A percentile compares a stretch with the other conserved stretches of the same genome.
These are phyloP conservation scores for Ormyrus labotus DNA, from an alignment of 2,888 invertebrate species.

Conservation along the genomic window DNA sequence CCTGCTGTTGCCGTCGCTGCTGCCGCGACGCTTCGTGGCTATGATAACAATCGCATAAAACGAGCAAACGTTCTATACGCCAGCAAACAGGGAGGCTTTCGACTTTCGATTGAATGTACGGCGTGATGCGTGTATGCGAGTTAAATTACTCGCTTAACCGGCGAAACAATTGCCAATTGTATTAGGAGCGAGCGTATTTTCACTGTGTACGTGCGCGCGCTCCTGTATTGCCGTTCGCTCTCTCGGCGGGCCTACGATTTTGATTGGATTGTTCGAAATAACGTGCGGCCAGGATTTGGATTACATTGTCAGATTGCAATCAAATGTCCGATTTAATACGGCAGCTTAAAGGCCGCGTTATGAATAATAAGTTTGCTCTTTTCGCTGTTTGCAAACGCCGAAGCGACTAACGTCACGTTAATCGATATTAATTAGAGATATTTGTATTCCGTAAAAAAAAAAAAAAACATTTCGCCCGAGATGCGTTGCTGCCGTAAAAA, in stretches of 20 bases:
- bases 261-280: conserved; percentile 3
- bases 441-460: not conserved
- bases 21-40: not conserved
- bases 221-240: not conserved
- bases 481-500: not conserved
- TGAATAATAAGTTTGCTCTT: too few relatives aligned
- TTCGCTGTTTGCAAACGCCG: too few relatives aligned
- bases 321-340: too few relatives aligned
- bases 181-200: conserved; percentile 1
- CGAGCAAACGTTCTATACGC: not conserved
- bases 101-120: conserved; percentile 22
- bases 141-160: not conserved
- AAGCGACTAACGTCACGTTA: too few relatives aligned
- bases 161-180: conserved; percentile 1
- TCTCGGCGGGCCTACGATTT: conserved; percentile 8
- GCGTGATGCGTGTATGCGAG: not conserved
- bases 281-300: not conserved
- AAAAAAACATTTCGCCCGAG: too few relatives aligned
- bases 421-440: too few relatives aligned
- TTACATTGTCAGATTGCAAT: too few relatives aligned
- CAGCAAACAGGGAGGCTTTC: conserved; percentile 8
- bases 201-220: not conserved
- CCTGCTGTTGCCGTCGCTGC: conserved; percentile 8
- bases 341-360: too few relatives aligned
- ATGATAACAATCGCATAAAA: conserved; percentile 38